These are phyloP conservation scores for Metellina segmentata DNA, from an alignment of 2,888 invertebrate genomes.

Conservation along the genomic window DNA sequence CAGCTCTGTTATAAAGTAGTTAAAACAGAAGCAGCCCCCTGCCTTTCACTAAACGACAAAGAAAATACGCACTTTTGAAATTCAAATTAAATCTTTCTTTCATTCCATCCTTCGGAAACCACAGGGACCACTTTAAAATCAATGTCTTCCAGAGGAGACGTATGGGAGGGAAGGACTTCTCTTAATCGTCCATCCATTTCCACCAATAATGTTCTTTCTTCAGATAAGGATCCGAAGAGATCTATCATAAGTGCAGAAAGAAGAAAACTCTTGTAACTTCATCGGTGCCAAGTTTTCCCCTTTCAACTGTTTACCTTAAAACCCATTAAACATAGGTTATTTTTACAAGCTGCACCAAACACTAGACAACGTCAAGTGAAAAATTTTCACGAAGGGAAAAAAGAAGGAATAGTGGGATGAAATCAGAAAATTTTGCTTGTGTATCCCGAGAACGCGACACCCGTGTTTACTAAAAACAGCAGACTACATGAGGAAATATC, in stretches of 20 bases:
- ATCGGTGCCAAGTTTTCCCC: background rate
- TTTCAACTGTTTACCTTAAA: background rate
- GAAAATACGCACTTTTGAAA: conserved; percentile 69
- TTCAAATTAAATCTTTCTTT: conserved; percentile 66
- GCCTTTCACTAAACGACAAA: conserved; percentile 67
- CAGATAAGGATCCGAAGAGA: background rate
- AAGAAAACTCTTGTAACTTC: background rate
- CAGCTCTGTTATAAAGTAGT: conserved; percentile 66
- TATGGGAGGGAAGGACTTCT: conserved; percentile 8
- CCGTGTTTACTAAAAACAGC: no score
- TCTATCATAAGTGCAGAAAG: background rate
- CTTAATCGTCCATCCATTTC: conserved; percentile 60
- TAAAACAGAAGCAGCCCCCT: conserved; percentile 57
- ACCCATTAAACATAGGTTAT: background rate
- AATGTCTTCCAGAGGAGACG: conserved; percentile 34
- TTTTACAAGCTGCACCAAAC: no score
- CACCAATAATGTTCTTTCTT: conserved; percentile 48
- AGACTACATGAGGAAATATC: no score
- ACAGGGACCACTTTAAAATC: conserved; percentile 62
- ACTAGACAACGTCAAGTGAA: no score
- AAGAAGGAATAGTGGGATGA: no score
- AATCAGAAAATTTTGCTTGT: no score
- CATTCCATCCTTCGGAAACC: conserved; percentile 61
- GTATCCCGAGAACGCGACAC: no score
- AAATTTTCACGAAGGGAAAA: no score